Evolutionary conservation across 2,888 invertebrate genomes (phyloP), one percentile per base, ranked within the genome.

Genomic region (Eristalis pertinax): DNA sequence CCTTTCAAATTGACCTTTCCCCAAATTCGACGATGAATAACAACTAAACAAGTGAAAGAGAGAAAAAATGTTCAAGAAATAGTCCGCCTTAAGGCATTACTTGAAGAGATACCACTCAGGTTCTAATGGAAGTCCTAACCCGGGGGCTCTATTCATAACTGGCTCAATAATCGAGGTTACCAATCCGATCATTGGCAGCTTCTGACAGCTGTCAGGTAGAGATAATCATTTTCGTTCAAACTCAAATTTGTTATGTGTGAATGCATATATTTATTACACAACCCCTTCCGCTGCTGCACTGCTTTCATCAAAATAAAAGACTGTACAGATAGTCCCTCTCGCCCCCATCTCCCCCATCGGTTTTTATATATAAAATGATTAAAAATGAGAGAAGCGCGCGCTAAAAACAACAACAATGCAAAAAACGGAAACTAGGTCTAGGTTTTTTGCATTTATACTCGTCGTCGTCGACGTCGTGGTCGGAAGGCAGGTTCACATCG

Each of bases 361-460:
- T 15, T 4, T 24, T 11, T 19, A n/a, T 65, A 72, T 50, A 79
- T 65, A 69, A 77, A 79, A 79, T 84, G 84, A 83, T 84, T 80
- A 87, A 87, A 87, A 84, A 79, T 84, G 76, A 84, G 50, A 50
- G 84, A 87, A 87, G 87, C 79, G 78, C 84, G 87, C 83, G 79
- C 76, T 80, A 87, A 80, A 43, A 15, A 50, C 50, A 50, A 83
- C 87, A 88, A 80, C 84, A 88, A 84, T 88, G 88, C 88, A 80
- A 88, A n/a, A 84, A 88, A 74, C 84, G 63, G 81, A 88, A 88
- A 88, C 88, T 88, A 88, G 88, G 88, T 88, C 88, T 88, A 88
- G 88, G 88, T 88, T 88, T 88, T 84, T 87, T 88, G 83, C 83
- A 79, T 87, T 87, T 72, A 84, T 80, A 79, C 76, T 72, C 78